A percentile compares a stretch with the other conserved stretches of the same genome.
phyloP scores from a whole-genome alignment of 1,140 invertebrate species.

The Contarinia nasturtii region DNA sequence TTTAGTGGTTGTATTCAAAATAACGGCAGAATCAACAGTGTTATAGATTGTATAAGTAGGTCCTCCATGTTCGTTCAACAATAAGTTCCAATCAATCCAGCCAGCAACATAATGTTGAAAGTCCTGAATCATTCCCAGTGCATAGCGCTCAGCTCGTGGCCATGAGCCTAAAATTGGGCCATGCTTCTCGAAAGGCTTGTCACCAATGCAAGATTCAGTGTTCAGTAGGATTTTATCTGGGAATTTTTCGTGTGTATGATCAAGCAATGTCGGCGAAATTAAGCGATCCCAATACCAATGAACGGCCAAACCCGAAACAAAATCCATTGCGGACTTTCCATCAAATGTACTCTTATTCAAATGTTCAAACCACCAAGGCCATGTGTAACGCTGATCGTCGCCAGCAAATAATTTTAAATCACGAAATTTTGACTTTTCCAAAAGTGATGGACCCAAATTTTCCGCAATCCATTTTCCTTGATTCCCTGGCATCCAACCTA shows the following conservation, averaged over 20 bases:
- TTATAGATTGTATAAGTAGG: constrained; percentile 66
- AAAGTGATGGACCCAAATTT: constrained; percentile 48
- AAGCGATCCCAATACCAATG: constrained; percentile 60
- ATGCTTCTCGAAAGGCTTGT: background rate
- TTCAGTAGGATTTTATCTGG: constrained; percentile 55
- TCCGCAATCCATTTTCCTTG: constrained; percentile 41
- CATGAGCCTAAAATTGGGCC: constrained; percentile 47
- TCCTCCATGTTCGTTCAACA: constrained; percentile 51
- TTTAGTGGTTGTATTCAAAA: constrained; percentile 38
- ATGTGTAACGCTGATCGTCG: constrained; percentile 47
- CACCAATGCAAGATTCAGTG: constrained; percentile 56
- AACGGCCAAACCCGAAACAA: constrained; percentile 60
- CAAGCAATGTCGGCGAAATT: constrained; percentile 29
- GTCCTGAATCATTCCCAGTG: constrained; percentile 31
- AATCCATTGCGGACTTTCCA: constrained; percentile 35
- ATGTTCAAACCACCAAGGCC: constrained; percentile 42
- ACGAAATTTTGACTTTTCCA: constrained; percentile 33
- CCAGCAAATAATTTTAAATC: constrained; percentile 41
- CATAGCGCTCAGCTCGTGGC: constrained; percentile 47
- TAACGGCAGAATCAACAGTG: constrained; percentile 56
- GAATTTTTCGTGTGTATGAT: constrained; percentile 30
- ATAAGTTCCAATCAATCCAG: constrained; percentile 85
- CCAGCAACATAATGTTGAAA: constrained; percentile 47
- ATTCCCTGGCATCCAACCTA: background rate
- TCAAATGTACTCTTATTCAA: constrained; percentile 32